Conservation (phyloP, 2,113 vertebrate species). For the Peromyscus maniculatus region DNA sequence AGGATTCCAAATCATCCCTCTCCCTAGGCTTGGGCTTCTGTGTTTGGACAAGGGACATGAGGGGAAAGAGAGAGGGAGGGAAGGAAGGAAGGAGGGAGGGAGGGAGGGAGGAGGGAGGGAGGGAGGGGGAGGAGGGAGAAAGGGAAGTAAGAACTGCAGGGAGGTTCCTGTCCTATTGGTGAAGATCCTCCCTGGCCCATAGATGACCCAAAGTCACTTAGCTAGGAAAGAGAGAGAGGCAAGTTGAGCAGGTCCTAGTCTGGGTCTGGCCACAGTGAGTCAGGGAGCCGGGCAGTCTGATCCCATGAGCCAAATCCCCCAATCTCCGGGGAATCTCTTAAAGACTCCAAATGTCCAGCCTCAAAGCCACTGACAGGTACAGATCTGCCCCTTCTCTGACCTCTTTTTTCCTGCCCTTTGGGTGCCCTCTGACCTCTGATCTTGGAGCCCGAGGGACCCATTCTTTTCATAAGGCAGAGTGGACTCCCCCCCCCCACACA, state of each 20-base stretch:
- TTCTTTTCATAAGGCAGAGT: conserved; percentile 23
- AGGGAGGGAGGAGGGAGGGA: accelerated
- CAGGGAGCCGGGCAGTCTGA: conserved; percentile 76
- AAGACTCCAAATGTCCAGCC: conserved; percentile 68
- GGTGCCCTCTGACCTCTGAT: conserved; percentile 68
- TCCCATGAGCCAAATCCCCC: conserved; percentile 70
- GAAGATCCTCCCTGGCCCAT: conserved; percentile 48
- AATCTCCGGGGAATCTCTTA: conserved; percentile 73
- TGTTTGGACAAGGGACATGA: not conserved
- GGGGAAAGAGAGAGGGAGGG: not conserved
- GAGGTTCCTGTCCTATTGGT: conserved; percentile 11
- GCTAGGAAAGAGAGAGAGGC: conserved; percentile 56
- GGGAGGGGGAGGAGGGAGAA: not conserved
- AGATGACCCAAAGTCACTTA: conserved; percentile 76
- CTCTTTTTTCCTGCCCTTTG: conserved; percentile 56
- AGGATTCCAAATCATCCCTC: not conserved
- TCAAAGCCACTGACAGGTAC: conserved; percentile 76
- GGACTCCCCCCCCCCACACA: not conserved
- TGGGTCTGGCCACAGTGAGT: conserved; percentile 74
- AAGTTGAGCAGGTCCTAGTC: conserved; percentile 69
- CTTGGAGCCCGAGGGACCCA: not conserved
- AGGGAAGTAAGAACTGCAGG: not conserved
- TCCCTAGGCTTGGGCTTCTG: not conserved
- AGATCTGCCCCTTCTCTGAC: conserved; percentile 64
- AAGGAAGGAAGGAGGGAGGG: not conserved